Evolutionary conservation across 2,888 invertebrate species (phyloP).

Genomic region (Asteroscopus sphinx): DNA sequence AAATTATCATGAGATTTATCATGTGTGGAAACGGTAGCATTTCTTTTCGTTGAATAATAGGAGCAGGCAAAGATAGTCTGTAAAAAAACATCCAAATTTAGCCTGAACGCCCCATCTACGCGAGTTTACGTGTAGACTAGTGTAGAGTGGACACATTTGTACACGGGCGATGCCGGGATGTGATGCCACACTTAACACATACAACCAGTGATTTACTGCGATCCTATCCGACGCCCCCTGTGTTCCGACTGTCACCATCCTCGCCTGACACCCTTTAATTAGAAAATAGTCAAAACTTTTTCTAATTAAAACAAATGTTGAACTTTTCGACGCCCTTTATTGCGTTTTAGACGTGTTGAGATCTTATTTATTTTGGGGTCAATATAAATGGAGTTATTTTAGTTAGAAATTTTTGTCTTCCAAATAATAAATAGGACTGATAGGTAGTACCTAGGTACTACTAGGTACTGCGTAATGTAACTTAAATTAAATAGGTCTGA

Average conservation of each 20-base stretch:
- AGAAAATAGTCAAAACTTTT: conserved; percentile 53
- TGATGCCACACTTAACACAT: conserved; percentile 75
- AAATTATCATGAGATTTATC: conserved; percentile 10
- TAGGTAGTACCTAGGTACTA: too few relatives aligned
- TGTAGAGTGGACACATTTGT: conserved; percentile 84
- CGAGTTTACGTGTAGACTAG: conserved; percentile 70
- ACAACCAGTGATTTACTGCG: conserved; percentile 76
- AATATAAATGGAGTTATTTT: conserved; percentile 8
- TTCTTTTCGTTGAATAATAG: conserved; percentile 8
- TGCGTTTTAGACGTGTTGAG: conserved; percentile 37
- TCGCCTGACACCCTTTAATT: conserved; percentile 59
- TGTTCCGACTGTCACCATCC: conserved; percentile 43
- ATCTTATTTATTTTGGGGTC: conserved; percentile 40
- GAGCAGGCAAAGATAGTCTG: conserved; percentile 17
- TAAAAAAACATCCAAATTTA: conserved; percentile 68
- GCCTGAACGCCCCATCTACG: conserved; percentile 66
- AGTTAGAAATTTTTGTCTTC: neutral
- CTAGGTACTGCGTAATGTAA: conserved; percentile 6
- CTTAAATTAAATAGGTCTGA: conserved; percentile 39
- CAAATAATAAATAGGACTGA: neutral
- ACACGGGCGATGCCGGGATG: conserved; percentile 67
- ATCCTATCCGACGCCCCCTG: conserved; percentile 44
- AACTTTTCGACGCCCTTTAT: conserved; percentile 39
- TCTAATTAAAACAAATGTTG: conserved; percentile 54
- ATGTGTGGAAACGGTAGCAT: conserved; percentile 18